Conservation (phyloP, 2,888 invertebrate genomes). For the Orthosia gracilis region DNA sequence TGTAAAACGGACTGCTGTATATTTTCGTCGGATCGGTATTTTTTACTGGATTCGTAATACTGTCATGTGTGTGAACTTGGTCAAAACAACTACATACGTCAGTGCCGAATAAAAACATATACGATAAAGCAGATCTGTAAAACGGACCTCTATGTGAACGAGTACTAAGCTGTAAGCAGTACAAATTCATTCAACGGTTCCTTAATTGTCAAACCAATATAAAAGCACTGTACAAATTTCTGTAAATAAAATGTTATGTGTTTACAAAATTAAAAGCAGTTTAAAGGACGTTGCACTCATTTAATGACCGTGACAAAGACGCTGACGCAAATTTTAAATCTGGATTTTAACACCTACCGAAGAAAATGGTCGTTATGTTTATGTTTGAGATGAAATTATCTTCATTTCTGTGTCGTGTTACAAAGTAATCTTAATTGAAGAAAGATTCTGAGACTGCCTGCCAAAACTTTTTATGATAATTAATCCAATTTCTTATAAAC, state of each 20-base stretch:
- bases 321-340: conserved; percentile 44
- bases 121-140: too few relatives aligned
- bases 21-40: too few relatives aligned
- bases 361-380: conserved; percentile 23
- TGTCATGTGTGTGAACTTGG: too few relatives aligned
- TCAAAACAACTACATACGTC: too few relatives aligned
- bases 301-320: conserved; percentile 39
- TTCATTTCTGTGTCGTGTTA: conserved; percentile 16
- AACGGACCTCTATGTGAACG: too few relatives aligned
- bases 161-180: conserved; percentile 2
- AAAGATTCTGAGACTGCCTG: conserved; percentile 27
- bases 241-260: conserved; percentile 29
- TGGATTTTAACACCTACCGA: conserved; percentile 34
- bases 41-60: too few relatives aligned
- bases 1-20: too few relatives aligned
- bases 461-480: conserved; percentile 26
- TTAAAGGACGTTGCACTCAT: conserved; percentile 46
- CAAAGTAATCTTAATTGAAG: conserved; percentile 45
- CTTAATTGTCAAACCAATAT: conserved; percentile 7
- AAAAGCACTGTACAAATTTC: background rate
- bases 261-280: conserved; percentile 59
- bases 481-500: conserved; percentile 27
- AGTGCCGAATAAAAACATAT: too few relatives aligned
- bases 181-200: conserved; percentile 23
- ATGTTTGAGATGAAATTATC: conserved; percentile 26